Evolutionary conservation across 2,113 vertebrate genomes (phyloP).

Genomic region (Poeciliopsis retropinna): DNA sequence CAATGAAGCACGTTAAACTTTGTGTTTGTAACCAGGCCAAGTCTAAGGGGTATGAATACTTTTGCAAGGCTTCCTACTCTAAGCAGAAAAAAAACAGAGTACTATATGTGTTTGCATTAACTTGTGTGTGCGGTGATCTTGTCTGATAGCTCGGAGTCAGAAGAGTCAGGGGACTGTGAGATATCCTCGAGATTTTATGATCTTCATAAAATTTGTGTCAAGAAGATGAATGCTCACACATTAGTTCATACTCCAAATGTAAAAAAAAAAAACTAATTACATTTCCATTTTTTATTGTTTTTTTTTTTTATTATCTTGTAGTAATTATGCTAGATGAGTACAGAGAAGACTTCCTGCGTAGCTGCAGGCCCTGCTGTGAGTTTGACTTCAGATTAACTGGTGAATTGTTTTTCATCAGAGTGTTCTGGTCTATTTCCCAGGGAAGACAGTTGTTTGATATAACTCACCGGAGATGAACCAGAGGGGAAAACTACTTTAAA

Average conservation of each 20-base stretch:
- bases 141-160: not conserved
- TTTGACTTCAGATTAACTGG: not conserved
- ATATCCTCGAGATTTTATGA: not conserved
- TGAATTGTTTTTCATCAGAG: conserved; percentile 3
- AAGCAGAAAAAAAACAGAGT: not conserved
- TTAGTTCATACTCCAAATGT: not conserved
- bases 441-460: not conserved
- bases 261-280: not conserved
- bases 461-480: conserved; percentile 14
- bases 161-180: not conserved
- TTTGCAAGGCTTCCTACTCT: not conserved
- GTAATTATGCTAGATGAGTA: not conserved
- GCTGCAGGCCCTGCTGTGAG: not conserved
- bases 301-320: not conserved
- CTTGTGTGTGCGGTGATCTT: not conserved
- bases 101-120: not conserved
- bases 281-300: not conserved
- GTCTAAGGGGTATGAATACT: no score
- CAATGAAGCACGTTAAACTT: no score
- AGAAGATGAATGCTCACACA: not conserved
- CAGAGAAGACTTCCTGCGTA: not conserved
- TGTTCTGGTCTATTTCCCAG: conserved; percentile 17
- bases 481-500: conserved; percentile 9
- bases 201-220: conserved; percentile 1
- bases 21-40: no score